These are phyloP conservation scores for Acridotheres tristis DNA, from an alignment of 2,797 vertebrate species.

Conservation along the genomic window DNA sequence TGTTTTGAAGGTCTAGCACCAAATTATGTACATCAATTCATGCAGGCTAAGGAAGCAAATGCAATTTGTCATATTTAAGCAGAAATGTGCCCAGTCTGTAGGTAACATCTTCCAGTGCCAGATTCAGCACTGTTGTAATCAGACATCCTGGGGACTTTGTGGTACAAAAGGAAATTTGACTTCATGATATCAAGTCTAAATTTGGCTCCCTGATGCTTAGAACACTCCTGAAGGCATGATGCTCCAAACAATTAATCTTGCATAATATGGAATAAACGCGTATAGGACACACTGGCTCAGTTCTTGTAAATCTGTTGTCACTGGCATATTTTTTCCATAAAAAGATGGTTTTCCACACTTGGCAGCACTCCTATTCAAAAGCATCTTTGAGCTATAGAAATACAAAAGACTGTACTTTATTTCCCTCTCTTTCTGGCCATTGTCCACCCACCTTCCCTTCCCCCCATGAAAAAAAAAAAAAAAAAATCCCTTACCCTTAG, in stretches of 20 bases:
- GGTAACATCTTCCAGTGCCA: slow-evolving; percentile 49
- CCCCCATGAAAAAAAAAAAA: not conserved
- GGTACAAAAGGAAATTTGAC: slow-evolving; percentile 56
- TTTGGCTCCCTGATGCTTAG: slow-evolving; percentile 9
- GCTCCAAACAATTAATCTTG: slow-evolving; percentile 39
- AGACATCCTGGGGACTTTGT: slow-evolving; percentile 34
- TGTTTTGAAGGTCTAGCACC: not conserved
- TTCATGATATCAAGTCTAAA: slow-evolving; percentile 45
- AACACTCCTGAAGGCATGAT: slow-evolving; percentile 28
- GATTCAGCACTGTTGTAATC: slow-evolving; percentile 49
- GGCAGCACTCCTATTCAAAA: slow-evolving; percentile 28
- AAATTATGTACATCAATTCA: not conserved
- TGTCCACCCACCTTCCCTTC: not conserved
- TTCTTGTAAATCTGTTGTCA: slow-evolving; percentile 3
- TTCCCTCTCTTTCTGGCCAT: not conserved
- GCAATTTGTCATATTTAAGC: slow-evolving; percentile 33
- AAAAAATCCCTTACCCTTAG: not conserved
- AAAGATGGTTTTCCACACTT: slow-evolving; percentile 19
- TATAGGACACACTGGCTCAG: not conserved
- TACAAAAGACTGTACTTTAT: not conserved
- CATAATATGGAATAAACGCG: not conserved
- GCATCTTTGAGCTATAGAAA: slow-evolving; percentile 3
- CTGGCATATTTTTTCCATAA: slow-evolving; percentile 21
- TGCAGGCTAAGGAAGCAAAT: slow-evolving; percentile 22
- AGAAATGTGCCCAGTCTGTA: slow-evolving; percentile 45